Evolutionary conservation across 2,797 vertebrate species (phyloP).

Genomic region (Cyclura pinguis): DNA sequence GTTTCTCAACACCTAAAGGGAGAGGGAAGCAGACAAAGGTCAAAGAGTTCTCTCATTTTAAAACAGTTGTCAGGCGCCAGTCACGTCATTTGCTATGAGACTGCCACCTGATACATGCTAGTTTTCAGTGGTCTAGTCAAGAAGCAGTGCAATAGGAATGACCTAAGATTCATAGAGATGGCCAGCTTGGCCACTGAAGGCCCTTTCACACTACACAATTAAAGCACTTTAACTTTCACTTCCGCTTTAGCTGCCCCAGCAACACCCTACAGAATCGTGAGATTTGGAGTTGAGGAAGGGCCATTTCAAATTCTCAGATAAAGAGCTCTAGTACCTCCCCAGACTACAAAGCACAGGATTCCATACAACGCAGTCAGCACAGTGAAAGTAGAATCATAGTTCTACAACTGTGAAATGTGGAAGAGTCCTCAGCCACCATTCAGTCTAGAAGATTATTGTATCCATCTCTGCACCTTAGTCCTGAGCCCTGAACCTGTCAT

Average conservation of each 20-base stretch:
- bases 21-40: conserved; percentile 12
- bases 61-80: background rate
- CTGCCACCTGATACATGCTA: conserved; percentile 22
- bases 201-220: no score
- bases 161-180: background rate
- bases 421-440: no score
- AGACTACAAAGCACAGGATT: background rate
- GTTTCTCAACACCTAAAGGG: conserved; percentile 16
- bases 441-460: background rate
- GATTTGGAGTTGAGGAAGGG: no score
- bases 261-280: no score
- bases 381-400: no score
- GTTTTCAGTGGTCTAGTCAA: conserved; percentile 49
- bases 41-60: background rate
- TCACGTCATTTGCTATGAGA: background rate
- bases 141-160: conserved; percentile 45
- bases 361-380: no score
- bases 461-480: background rate
- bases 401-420: no score
- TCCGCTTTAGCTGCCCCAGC: no score
- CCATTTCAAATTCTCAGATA: no score
- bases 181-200: background rate
- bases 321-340: no score
- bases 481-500: background rate
- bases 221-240: no score